A percentile compares a stretch with the other conserved stretches of the same genome.
Conservation (phyloP, 2,888 invertebrate genomes). For the Papilio protenor region DNA sequence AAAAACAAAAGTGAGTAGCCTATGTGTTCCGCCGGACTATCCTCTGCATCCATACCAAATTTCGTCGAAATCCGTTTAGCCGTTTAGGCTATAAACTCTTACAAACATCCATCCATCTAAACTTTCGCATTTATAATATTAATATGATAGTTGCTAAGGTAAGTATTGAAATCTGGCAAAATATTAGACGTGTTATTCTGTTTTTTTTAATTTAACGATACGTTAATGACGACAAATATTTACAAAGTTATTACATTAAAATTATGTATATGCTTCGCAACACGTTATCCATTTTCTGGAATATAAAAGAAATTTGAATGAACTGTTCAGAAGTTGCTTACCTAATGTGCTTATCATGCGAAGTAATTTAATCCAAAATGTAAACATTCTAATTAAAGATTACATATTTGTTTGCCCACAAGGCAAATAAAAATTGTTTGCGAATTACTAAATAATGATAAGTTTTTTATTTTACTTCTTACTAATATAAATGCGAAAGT, state of each 20-base stretch:
- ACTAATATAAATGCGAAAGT: too few relatives aligned
- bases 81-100: too few relatives aligned
- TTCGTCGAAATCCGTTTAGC: too few relatives aligned
- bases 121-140: too few relatives aligned
- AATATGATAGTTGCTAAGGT: too few relatives aligned
- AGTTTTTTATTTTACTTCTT: background rate
- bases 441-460: background rate
- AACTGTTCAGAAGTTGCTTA: slow-evolving; percentile 26
- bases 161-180: too few relatives aligned
- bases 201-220: too few relatives aligned
- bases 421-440: slow-evolving; percentile 27
- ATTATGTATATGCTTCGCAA: background rate
- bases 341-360: slow-evolving; percentile 40
- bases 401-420: slow-evolving; percentile 30
- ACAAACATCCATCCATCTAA: too few relatives aligned
- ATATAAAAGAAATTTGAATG: slow-evolving; percentile 39
- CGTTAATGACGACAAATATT: background rate
- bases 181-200: too few relatives aligned
- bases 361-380: slow-evolving; percentile 33
- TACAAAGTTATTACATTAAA: background rate
- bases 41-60: too few relatives aligned
- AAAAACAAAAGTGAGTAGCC: too few relatives aligned
- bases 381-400: slow-evolving; percentile 41
- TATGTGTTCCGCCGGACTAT: too few relatives aligned
- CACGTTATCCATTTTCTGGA: slow-evolving; percentile 19